Evolutionary conservation across 2,888 invertebrate genomes (phyloP), one percentile per base, ranked within the genome.

Genomic region (Brachypalpus laphriformis): DNA sequence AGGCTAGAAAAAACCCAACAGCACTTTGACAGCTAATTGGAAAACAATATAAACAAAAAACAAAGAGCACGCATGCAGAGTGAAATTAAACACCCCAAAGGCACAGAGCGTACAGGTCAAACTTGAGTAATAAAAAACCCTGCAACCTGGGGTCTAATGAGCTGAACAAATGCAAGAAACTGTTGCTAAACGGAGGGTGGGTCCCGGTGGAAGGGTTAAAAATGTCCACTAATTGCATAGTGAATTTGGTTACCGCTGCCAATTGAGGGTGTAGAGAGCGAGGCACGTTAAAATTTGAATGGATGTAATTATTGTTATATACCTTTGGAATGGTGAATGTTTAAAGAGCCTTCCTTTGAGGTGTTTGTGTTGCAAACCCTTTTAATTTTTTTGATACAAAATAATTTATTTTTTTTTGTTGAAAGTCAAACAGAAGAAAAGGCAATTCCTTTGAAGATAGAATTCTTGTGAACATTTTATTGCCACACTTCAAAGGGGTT

Each of bases 171-270:
- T 68, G 80, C 72, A 80, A 51, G 78, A 54, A 75, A 85, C 82
- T 83, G 82, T 83, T 80, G 83, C 83, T 80, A 80, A 81, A 76
- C 28, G 57, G 47, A 65, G 81, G 75, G 80, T 71, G 78, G 54
- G 42, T n/a, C 20, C 9, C 8, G 25, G 14, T 11, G 31, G 34
- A 65, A 65, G 75, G 81, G 75, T 75, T 66, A 37, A 77, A 74
- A 80, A 71, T 61, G 75, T 85, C 85, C 81, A 81, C 85, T 85
- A 85, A 85, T 85, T 85, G 75, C 75, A 76, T 71, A 75, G 75
- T 81, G 85, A 81, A 81, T 85, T 76, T 56, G 81, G 75, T 71
- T 71, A 76, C 75, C 45, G 75, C 70, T 37, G 68, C 63, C 57
- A 65, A 70, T 70, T 54, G 63, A 34, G 42, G 22, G 11, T 18